Base-by-base conservation (phyloP, 2,113 vertebrate species). In the Pogonocichla stellata region DNA sequence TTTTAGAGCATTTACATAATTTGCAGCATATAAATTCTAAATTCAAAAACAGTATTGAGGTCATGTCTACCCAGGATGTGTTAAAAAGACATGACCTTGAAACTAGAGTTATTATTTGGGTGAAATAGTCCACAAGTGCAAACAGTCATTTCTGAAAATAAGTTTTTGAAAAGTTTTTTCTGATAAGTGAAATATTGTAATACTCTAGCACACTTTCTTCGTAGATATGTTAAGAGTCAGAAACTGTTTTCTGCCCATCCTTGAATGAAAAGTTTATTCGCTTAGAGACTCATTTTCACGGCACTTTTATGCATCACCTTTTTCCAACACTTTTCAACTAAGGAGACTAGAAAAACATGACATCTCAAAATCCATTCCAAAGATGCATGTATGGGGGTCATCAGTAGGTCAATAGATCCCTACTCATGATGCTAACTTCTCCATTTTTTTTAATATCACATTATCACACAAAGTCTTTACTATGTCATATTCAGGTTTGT, bases 331-430 rank as follows among this genome's bases (percentile, higher is more conserved):
- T 6, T 17, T 88, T 60, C 40, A 72, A 81, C 34, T 4, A 4
- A 67, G 11, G 23, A 28, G 31, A 34, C 1, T 29, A 45, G 18
- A 36, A 69, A 80, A 69, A 20, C 3, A 26, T 7, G 60, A 42
- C 33, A 3, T n/a, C 70, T 29, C 22, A 67, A 87, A 67, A 54
- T 54, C 20, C 23, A 38, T 60, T 86, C 29, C 33, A 73, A 60
- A 19, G 71, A 48, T 24, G 14, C 1, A 22, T 14, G 2, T 19
- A 6, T 24, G 15, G 2, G 9, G 0, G 6, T 38, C 19, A 24
- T 25, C 36, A 33, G 28, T 69, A 60, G 3, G 15, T 69, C 28
- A 56, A 9, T 22, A 69, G 19, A 36, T 16, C 34, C 36, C 9
- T 69, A 64, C 18, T 56, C 9, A 81, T 42, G n/a, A 50, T 56